Conservation (phyloP, 2,888 invertebrate species). For the Ochropacha duplaris region DNA sequence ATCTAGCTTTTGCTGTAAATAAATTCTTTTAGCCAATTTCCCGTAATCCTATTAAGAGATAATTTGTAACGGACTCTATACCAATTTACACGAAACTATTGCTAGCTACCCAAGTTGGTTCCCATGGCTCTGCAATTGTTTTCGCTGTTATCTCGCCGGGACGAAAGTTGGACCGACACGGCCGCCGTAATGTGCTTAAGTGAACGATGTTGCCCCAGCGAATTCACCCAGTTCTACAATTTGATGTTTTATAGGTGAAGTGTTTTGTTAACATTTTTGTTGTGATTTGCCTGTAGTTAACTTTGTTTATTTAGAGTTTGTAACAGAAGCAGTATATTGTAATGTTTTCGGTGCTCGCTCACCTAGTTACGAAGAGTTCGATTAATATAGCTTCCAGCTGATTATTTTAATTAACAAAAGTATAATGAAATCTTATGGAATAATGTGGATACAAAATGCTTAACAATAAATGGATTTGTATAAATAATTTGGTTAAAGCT, state of each 20-base stretch:
- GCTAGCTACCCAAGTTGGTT: constrained; percentile 55
- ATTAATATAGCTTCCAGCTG: too few species aligned
- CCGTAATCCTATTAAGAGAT: constrained; percentile 44
- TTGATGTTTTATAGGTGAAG: constrained; percentile 53
- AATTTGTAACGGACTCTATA: constrained; percentile 52
- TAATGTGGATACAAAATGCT: too few species aligned
- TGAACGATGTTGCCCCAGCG: constrained; percentile 78
- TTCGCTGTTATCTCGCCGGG: constrained; percentile 63
- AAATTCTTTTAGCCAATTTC: constrained; percentile 19
- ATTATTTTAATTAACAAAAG: too few species aligned
- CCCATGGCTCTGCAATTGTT: constrained; percentile 72
- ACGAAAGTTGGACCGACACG: constrained; percentile 61
- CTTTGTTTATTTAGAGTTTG: neutral
- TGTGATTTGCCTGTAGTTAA: neutral
- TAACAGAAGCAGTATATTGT: neutral
- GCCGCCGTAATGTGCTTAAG: constrained; percentile 74
- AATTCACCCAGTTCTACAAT: constrained; percentile 65
- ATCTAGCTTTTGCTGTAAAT: constrained; percentile 1
- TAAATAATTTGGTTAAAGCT: too few species aligned
- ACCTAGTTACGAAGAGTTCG: too few species aligned
- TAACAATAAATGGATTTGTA: too few species aligned
- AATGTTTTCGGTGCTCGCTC: too few species aligned
- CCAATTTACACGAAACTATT: constrained; percentile 60
- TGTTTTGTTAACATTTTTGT: constrained; percentile 23
- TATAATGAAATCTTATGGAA: too few species aligned